Evolutionary conservation across 2,888 invertebrate genomes (phyloP).

Genomic region (Aphodius sticticus): DNA sequence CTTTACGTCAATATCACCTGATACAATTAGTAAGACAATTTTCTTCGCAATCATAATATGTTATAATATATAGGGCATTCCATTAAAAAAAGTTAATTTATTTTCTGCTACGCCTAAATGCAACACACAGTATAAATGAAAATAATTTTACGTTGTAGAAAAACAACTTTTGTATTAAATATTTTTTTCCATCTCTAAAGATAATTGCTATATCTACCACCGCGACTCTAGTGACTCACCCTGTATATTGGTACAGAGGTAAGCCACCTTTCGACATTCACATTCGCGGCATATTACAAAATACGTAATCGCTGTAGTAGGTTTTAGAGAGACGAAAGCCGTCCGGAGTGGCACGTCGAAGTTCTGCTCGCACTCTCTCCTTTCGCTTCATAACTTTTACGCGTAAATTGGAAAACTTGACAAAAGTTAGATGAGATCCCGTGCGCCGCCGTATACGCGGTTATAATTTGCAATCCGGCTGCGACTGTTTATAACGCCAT

Average conservation of each 20-base stretch:
- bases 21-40: too few species aligned
- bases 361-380: conserved; percentile 4
- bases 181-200: too few species aligned
- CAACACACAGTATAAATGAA: too few species aligned
- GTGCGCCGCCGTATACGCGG: neutral
- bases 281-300: conserved; percentile 4
- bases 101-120: too few species aligned
- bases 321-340: neutral
- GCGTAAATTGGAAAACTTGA: conserved; percentile 26
- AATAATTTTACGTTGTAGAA: too few species aligned
- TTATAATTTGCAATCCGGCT: conserved; percentile 17
- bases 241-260: neutral
- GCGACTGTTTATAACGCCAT: neutral
- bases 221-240: too few species aligned
- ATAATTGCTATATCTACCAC: too few species aligned
- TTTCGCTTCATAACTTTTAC: conserved; percentile 19
- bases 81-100: too few species aligned
- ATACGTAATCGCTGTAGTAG: neutral
- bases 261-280: neutral
- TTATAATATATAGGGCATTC: too few species aligned
- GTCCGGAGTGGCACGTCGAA: neutral
- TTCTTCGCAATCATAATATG: too few species aligned
- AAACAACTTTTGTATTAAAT: too few species aligned
- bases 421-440: conserved; percentile 25
- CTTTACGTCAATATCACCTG: too few species aligned